Evolutionary conservation across 92 coral and sea anemone genomes (phyloP).

Genomic region (Bergia puertoricense): DNA sequence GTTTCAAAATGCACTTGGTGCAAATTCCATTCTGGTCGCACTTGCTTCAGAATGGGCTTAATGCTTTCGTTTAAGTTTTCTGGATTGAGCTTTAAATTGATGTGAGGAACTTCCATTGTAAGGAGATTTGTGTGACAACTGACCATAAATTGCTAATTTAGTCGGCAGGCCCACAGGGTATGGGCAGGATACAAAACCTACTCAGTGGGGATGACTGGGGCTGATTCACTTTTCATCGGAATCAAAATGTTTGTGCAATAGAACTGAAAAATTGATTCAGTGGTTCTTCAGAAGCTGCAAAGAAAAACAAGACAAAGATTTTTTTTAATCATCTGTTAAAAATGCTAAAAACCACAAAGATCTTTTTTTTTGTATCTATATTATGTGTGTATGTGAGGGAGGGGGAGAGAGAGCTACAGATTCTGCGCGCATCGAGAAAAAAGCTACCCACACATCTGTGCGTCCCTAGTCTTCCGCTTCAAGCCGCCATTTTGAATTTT

Average conservation of each 20-base stretch:
- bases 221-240: neutral
- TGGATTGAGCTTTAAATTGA: constrained; percentile 64
- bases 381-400: neutral
- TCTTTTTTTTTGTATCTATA: neutral
- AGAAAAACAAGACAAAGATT: neutral
- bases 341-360: neutral
- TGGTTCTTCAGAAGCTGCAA: neutral
- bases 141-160: neutral
- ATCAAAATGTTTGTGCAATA: neutral
- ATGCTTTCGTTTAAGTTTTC: constrained; percentile 71
- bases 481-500: constrained; percentile 8
- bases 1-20: constrained; percentile 72
- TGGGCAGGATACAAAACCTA: neutral
- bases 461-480: neutral
- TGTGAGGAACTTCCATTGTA: constrained; percentile 75
- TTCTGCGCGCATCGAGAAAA: too few species aligned
- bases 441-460: neutral
- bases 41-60: constrained; percentile 63
- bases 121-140: neutral
- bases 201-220: constrained; percentile 7
- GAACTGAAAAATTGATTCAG: neutral
- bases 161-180: neutral
- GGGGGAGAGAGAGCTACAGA: neutral
- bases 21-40: constrained; percentile 70
- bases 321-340: neutral